Conservation (phyloP, 2,113 vertebrate genomes). For the Platanista minor region DNA sequence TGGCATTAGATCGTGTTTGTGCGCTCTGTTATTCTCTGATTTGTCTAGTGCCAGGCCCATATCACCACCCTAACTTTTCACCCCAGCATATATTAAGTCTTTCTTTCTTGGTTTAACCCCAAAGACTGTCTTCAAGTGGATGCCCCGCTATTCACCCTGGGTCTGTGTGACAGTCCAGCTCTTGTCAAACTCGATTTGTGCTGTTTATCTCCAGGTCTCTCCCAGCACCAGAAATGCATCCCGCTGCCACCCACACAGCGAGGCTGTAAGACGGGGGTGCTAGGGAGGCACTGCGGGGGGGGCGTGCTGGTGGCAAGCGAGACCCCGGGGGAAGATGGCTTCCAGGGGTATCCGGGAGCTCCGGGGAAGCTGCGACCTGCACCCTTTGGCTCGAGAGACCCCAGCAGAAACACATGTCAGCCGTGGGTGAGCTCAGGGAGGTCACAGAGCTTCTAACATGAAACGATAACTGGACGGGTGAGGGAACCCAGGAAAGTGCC, state of each 20-base stretch:
- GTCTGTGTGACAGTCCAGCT: neutral
- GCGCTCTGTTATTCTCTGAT: too few species aligned
- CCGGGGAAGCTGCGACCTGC: neutral
- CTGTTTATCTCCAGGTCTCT: neutral
- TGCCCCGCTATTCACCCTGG: neutral
- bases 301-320: fast-evolving
- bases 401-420: neutral
- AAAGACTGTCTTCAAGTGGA: neutral
- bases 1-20: too few species aligned
- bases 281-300: fast-evolving
- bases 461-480: fast-evolving
- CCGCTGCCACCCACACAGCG: fast-evolving
- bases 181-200: neutral
- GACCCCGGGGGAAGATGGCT: neutral
- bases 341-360: neutral
- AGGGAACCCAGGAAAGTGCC: neutral
- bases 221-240: neutral
- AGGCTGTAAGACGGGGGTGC: neutral
- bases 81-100: neutral
- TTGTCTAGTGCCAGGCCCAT: too few species aligned
- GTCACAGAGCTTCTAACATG: too few species aligned
- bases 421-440: neutral
- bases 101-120: neutral
- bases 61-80: neutral
- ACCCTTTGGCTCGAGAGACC: neutral